Percentiles rank a stretch among this genome's conserved stretches.
phyloP scores from a whole-genome alignment of 2,113 vertebrate species.

The Cisticola juncidis region DNA sequence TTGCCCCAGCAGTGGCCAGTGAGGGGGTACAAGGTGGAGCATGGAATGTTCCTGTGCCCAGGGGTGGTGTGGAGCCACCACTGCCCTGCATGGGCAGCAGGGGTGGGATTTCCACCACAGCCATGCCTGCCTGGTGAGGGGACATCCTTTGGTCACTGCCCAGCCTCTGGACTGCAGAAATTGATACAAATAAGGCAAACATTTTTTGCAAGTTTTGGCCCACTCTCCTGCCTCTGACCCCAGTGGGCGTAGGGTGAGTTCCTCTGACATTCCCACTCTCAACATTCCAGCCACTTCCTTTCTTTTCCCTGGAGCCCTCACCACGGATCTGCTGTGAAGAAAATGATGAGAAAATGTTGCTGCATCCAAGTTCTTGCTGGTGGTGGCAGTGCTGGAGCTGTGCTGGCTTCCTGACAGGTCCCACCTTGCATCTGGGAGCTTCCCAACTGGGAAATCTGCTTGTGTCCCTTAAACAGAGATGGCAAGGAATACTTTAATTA shows the following conservation, averaged over 20 bases:
- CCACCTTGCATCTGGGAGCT: not conserved
- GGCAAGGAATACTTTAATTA: not conserved
- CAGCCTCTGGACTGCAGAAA: not conserved
- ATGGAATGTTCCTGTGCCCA: not conserved
- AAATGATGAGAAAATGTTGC: constrained; percentile 43
- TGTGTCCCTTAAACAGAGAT: not conserved
- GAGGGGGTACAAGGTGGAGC: accelerated
- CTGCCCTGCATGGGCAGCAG: not conserved
- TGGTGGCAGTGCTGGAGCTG: not conserved
- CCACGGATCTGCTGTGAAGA: not conserved
- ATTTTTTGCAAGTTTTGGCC: not conserved
- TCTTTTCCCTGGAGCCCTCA: constrained; percentile 47
- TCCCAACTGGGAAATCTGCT: not conserved
- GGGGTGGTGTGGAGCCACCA: not conserved
- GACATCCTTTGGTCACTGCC: not conserved
- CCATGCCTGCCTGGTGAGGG: not conserved
- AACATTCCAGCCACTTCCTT: constrained; percentile 36
- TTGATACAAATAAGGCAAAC: constrained; percentile 13
- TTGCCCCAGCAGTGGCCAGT: accelerated
- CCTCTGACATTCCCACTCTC: constrained; percentile 25
- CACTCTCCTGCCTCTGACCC: constrained; percentile 10
- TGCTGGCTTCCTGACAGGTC: not conserved
- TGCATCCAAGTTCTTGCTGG: not conserved
- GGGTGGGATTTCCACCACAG: not conserved
- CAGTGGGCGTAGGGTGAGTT: constrained; percentile 17